Percentiles rank a stretch among this genome's conserved stretches.
Conservation (phyloP, 2,888 invertebrate genomes). For the Apodemia duryi region DNA sequence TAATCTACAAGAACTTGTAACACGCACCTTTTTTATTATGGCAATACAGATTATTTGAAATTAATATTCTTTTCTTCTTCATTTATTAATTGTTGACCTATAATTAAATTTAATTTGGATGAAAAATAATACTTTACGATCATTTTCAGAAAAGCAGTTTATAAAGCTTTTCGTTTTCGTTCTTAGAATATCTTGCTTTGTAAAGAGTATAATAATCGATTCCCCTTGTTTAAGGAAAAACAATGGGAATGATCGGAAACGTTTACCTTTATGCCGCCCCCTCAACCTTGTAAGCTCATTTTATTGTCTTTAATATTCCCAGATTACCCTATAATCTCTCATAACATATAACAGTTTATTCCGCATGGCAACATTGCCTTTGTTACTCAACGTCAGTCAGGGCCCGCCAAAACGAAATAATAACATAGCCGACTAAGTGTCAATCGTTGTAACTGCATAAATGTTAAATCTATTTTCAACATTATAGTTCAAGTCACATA, state of each 20-base stretch:
- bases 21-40: too few species aligned
- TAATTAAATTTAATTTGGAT: too few species aligned
- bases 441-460: slow-evolving; percentile 35
- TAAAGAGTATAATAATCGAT: slow-evolving; percentile 29
- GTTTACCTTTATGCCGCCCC: slow-evolving; percentile 48
- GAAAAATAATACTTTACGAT: too few species aligned
- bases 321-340: slow-evolving; percentile 76
- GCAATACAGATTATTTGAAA: too few species aligned
- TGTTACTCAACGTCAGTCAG: slow-evolving; percentile 67
- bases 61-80: too few species aligned
- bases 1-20: too few species aligned
- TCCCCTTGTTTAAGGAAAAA: slow-evolving; percentile 36
- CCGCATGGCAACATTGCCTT: slow-evolving; percentile 76
- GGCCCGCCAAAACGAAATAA: slow-evolving; percentile 75
- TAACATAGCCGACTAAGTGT: slow-evolving; percentile 49
- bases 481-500: too few species aligned
- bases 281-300: slow-evolving; percentile 64
- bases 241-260: slow-evolving; percentile 44
- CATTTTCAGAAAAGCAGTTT: neutral
- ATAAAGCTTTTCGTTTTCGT: neutral
- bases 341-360: slow-evolving; percentile 77
- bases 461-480: slow-evolving; percentile 31
- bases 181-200: slow-evolving; percentile 1
- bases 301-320: slow-evolving; percentile 79
- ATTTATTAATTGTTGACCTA: too few species aligned